Base-by-base conservation (phyloP, 2,888 invertebrate genomes). In the Eumacrocentrus americanus region DNA sequence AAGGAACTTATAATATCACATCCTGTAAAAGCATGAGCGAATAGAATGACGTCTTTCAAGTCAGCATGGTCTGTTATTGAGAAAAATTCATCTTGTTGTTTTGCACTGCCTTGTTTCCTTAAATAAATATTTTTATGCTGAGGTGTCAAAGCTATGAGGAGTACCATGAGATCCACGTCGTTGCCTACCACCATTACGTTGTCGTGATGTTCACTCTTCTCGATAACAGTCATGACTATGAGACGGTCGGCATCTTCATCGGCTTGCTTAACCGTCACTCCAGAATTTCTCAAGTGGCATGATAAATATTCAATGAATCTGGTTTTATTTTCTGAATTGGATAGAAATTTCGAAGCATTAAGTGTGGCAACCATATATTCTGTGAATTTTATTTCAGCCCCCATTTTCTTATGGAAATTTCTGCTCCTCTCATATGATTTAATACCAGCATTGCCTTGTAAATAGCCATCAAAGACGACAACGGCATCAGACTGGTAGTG, bases 241-340 rank as follows among this genome's bases (percentile, higher is more conserved):
- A n/a, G n/a, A n/a, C n/a, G n/a, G n/a, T n/a, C n/a, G 12, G 59
- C 66, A 44, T 63, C 64, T 47, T 60, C 61, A 42, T 18, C 14
- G 7, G 66, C 61, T 54, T 57, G 50, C n/a, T 22, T 6, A 3
- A 58, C 60, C 34, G 44, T 14, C 14, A 65, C 59, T 3, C 51
- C 54, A 51, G 23, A 11, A 2, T 3, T 14, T 2, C 9, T 14
- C 9, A 60, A 44, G 23, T 51, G 55, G n/a, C n/a, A n/a, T n/a
- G n/a, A n/a, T n/a, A n/a, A n/a, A n/a, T n/a, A n/a, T n/a, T n/a
- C n/a, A n/a, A n/a, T 11, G 12, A 66, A 58, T 59, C 51, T 42
- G 9, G 22, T 34, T 44, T 66, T 64, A 42, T 66, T 68, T 18
- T 52, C 14, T 22, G 29, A 23, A 47, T 67, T 68, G 0, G 62